Conservation (phyloP, 1,140 invertebrate species). For the Capitella teleta region DNA sequence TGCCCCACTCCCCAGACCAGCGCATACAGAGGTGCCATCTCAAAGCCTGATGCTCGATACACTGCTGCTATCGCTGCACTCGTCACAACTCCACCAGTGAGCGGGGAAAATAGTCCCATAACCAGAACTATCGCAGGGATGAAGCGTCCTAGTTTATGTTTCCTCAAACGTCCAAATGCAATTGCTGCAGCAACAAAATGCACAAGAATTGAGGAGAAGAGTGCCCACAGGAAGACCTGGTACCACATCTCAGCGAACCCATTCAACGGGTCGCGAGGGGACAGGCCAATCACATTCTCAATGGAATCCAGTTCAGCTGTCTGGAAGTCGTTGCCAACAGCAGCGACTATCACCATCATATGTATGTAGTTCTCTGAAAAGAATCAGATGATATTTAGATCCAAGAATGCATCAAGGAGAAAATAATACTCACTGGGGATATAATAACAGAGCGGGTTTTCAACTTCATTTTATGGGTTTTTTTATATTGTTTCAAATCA, state of each 20-base stretch:
- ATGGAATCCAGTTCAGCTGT: constrained; percentile 31
- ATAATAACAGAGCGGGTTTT: too few relatives aligned
- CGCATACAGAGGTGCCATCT: constrained; percentile 80
- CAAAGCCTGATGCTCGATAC: constrained; percentile 72
- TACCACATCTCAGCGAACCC: constrained; percentile 82
- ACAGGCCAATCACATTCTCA: constrained; percentile 38
- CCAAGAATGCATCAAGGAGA: too few relatives aligned
- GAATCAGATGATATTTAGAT: too few relatives aligned
- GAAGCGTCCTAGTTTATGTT: constrained; percentile 81
- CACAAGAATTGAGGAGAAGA: constrained; percentile 84
- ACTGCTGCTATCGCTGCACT: constrained; percentile 89
- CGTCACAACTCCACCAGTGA: constrained; percentile 75
- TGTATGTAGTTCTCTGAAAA: too few relatives aligned
- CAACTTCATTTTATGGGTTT: too few relatives aligned
- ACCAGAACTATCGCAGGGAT: constrained; percentile 75
- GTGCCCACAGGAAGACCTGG: constrained; percentile 82
- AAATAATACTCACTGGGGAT: too few relatives aligned
- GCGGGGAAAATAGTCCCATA: constrained; percentile 74
- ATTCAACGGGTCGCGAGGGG: constrained; percentile 35
- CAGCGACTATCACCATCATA: background rate
- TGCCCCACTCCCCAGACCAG: constrained; percentile 87
- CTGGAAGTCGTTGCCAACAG: constrained; percentile 10
- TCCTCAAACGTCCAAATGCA: constrained; percentile 75
- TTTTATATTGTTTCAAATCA: too few relatives aligned
- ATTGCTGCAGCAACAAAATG: constrained; percentile 81